Evolutionary conservation across 2,797 vertebrate species (phyloP).

Genomic region (Neomorphus geoffroyi): DNA sequence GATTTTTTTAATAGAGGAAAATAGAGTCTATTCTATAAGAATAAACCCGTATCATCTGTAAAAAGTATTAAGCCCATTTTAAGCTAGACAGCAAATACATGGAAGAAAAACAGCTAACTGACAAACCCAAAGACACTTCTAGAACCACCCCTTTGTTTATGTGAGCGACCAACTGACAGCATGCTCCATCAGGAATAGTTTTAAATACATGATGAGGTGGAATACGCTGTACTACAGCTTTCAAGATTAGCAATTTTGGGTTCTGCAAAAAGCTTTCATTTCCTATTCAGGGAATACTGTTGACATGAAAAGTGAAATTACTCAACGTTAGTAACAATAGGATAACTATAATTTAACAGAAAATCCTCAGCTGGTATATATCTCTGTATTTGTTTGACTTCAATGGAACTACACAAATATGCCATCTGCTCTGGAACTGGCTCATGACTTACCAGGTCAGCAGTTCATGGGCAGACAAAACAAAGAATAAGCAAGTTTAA

Average conservation of each 20-base stretch:
- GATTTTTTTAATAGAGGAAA: not conserved
- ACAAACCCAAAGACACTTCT: not conserved
- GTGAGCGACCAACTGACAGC: not conserved
- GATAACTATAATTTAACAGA: conserved; percentile 48
- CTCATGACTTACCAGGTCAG: conserved; percentile 39
- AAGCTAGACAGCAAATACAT: not conserved
- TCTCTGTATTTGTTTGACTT: conserved; percentile 13
- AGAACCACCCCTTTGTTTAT: conserved; percentile 12
- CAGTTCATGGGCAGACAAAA: conserved; percentile 28
- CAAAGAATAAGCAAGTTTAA: conserved; percentile 34
- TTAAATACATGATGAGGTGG: conserved; percentile 13
- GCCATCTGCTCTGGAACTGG: conserved; percentile 53
- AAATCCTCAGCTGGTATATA: conserved; percentile 11
- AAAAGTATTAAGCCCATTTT: not conserved
- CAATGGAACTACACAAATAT: conserved; percentile 29
- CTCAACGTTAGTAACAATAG: not conserved
- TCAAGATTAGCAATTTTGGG: not conserved
- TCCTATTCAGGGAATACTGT: conserved; percentile 68
- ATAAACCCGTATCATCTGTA: not conserved
- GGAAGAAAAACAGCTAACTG: not conserved
- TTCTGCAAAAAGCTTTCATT: conserved; percentile 50
- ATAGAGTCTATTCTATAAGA: not conserved
- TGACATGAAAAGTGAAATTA: conserved; percentile 66
- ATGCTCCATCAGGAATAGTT: not conserved
- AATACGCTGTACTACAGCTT: not conserved